Evolutionary conservation across 2,113 vertebrate genomes (phyloP).

Genomic region (Caranx melampygus): DNA sequence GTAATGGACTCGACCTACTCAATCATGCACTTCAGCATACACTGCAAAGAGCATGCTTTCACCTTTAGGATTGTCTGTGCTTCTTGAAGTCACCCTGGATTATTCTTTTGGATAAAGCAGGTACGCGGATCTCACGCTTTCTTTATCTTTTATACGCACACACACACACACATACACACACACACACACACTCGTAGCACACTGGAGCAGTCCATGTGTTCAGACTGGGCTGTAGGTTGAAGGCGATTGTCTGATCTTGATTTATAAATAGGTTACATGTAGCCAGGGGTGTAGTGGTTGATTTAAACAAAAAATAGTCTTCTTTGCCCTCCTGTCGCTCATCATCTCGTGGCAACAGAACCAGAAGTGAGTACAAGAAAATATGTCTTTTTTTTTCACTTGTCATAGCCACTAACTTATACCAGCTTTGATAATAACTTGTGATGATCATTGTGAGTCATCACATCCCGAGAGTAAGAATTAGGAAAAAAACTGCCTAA

Average conservation of each 20-base stretch:
- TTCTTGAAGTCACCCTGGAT: conserved; percentile 81
- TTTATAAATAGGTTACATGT: conserved; percentile 69
- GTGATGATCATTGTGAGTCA: neutral
- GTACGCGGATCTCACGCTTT: conserved; percentile 70
- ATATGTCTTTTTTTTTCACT: neutral
- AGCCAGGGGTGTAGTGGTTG: conserved; percentile 38
- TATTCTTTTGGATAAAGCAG: conserved; percentile 67
- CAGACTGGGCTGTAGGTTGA: conserved; percentile 35
- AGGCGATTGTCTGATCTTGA: conserved; percentile 69
- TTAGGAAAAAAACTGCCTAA: neutral
- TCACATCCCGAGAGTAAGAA: neutral
- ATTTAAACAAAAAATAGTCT: conserved; percentile 2
- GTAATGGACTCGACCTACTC: conserved; percentile 84
- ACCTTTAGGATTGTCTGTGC: conserved; percentile 84
- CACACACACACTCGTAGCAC: too few relatives aligned
- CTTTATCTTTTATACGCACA: neutral
- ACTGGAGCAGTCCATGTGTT: conserved; percentile 14
- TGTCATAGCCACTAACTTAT: conserved; percentile 1
- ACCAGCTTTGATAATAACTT: conserved; percentile 21
- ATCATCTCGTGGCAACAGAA: neutral
- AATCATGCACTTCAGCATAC: conserved; percentile 87
- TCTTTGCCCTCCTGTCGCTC: neutral
- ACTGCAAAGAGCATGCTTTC: conserved; percentile 84
- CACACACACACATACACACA: too few relatives aligned
- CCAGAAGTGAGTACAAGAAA: neutral